Conservation (phyloP, 2,113 vertebrate genomes). For the Ophthalmotilapia sp. region DNA sequence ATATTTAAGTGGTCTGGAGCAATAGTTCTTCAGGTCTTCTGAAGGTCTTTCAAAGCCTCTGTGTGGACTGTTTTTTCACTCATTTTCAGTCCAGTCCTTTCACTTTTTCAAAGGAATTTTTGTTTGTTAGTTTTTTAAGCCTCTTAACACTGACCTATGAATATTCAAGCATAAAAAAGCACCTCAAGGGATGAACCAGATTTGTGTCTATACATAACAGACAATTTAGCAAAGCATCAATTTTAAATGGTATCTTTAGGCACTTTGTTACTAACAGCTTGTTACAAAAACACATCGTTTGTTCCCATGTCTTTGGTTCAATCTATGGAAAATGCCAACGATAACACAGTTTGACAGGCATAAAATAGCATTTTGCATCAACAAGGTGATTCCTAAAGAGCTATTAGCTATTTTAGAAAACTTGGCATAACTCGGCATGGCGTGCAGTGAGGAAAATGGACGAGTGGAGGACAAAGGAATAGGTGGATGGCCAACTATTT, state of each 20-base stretch:
- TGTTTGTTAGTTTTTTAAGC: background rate
- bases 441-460: background rate
- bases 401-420: background rate
- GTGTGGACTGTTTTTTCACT: background rate
- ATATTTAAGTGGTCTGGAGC: background rate
- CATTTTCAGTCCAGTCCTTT: background rate
- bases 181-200: background rate
- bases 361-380: background rate
- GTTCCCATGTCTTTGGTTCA: background rate
- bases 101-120: background rate
- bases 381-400: background rate
- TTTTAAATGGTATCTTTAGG: background rate
- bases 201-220: background rate
- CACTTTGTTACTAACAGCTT: background rate
- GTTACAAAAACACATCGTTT: background rate
- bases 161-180: background rate
- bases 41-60: background rate
- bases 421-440: background rate
- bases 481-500: background rate
- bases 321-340: background rate
- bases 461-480: background rate
- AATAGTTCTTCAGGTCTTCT: background rate
- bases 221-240: background rate
- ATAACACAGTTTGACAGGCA: background rate
- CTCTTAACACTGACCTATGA: background rate